A percentile compares a stretch with the other conserved stretches of the same genome.
These are phyloP conservation scores for Notarius lentiginosus DNA, from an alignment of 2,113 vertebrate species.

Conservation along the genomic window DNA sequence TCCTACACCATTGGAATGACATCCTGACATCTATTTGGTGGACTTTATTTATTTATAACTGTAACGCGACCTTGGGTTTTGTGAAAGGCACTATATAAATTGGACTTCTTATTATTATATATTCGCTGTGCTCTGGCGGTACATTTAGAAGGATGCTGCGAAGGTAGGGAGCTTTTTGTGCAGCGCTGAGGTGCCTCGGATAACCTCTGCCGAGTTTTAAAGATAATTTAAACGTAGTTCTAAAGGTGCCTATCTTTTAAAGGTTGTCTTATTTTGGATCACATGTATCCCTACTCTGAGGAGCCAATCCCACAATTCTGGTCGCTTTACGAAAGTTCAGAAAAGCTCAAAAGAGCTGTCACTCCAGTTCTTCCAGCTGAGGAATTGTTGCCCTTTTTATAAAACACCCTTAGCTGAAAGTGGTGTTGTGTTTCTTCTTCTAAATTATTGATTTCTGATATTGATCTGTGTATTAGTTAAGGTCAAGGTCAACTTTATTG, in stretches of 20 bases:
- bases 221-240: neutral
- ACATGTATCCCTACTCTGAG: neutral
- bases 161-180: neutral
- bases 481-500: too few relatives aligned
- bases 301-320: neutral
- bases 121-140: neutral
- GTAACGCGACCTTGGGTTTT: too few relatives aligned
- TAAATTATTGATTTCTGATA: neutral
- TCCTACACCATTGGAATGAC: too few relatives aligned
- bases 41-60: too few relatives aligned
- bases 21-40: too few relatives aligned
- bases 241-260: neutral
- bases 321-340: neutral
- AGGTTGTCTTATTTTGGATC: neutral
- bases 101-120: too few relatives aligned
- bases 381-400: neutral
- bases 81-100: too few relatives aligned
- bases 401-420: neutral
- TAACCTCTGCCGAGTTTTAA: neutral
- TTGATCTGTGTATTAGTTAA: neutral
- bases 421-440: neutral
- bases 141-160: too few relatives aligned
- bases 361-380: neutral
- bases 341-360: neutral
- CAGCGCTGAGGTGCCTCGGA: neutral